Conservation (phyloP, 2,797 vertebrate genomes). For the Acropternis orthonyx region DNA sequence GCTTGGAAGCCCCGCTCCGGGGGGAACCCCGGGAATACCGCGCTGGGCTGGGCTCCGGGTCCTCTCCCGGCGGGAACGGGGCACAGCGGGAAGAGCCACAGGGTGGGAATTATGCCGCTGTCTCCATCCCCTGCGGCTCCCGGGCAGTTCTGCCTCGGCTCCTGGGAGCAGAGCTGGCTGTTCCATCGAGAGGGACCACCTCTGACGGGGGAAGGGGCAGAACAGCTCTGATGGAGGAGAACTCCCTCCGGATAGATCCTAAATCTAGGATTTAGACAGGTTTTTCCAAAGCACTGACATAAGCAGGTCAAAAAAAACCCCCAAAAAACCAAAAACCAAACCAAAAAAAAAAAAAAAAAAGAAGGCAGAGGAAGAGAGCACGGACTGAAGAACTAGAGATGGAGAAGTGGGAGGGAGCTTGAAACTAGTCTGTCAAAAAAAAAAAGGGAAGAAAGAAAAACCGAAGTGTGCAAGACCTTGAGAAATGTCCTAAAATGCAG, state of each 20-base stretch:
- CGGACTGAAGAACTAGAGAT: not conserved
- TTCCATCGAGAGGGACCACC: accelerated
- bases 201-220: accelerated
- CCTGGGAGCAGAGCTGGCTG: not conserved
- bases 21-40: too few relatives aligned
- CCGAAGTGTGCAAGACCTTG: not conserved
- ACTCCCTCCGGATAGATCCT: not conserved
- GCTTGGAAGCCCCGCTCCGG: not conserved
- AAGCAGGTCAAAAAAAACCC: not conserved
- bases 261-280: accelerated
- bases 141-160: not conserved
- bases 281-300: not conserved
- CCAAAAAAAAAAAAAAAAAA: not conserved
- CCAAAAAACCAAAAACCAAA: too few relatives aligned
- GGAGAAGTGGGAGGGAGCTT: not conserved
- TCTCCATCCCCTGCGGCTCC: not conserved
- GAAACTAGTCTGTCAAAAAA: not conserved
- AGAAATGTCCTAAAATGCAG: not conserved
- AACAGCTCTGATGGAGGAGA: not conserved
- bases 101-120: too few relatives aligned
- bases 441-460: not conserved
- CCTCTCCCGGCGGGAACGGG: not conserved
- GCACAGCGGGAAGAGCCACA: not conserved
- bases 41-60: not conserved
- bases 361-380: not conserved